Percentiles rank a stretch among this genome's conserved stretches.
Evolutionary conservation across 2,888 invertebrate species (phyloP).

Genomic region (Clunio marinus): DNA sequence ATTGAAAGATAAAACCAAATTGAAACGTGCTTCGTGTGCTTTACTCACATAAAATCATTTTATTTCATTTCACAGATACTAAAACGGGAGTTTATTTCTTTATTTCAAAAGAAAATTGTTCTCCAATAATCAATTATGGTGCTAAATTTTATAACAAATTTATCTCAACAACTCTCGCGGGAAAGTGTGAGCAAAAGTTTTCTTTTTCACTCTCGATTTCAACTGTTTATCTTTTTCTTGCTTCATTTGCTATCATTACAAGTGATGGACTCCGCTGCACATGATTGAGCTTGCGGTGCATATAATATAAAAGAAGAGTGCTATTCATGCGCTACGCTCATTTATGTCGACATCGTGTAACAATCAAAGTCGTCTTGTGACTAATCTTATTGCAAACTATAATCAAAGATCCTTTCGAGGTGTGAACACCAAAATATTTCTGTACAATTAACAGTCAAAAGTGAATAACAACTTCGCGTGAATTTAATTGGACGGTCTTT

Average conservation of each 20-base stretch:
- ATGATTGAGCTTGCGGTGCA: not conserved
- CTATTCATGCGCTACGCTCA: constrained; percentile 10
- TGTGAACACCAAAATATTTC: not conserved
- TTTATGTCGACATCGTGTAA: not conserved
- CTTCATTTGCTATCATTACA: not conserved
- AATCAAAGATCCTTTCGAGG: not conserved
- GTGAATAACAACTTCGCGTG: no score
- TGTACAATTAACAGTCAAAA: no score
- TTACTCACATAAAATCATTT: no score
- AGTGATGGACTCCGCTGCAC: not conserved
- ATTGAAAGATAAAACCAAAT: no score
- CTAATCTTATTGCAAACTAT: not conserved
- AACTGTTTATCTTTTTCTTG: not conserved
- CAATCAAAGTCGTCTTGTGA: not conserved
- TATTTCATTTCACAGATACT: no score
- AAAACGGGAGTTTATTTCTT: no score
- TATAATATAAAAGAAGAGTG: constrained; percentile 34
- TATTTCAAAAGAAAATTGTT: not conserved
- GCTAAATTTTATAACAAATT: no score
- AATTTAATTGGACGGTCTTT: no score
- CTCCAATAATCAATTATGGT: not conserved
- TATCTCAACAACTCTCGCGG: not conserved
- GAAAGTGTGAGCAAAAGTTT: not conserved
- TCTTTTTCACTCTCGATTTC: constrained; percentile 2
- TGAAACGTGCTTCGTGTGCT: no score